Base-by-base conservation (phyloP, 2,113 vertebrate species). In the Seriola quinqueradiata region DNA sequence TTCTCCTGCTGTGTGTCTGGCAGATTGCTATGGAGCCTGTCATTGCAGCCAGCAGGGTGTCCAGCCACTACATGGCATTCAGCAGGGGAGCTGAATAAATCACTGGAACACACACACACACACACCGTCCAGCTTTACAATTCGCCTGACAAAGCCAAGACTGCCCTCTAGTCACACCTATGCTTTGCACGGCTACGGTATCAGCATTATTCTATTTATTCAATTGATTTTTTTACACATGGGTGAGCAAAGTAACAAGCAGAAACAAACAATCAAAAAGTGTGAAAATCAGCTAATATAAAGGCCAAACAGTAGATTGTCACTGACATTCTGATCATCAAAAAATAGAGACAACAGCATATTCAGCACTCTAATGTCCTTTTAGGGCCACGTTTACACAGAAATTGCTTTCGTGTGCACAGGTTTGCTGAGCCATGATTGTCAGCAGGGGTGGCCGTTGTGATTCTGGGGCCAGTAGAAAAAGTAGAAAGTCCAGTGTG, bases 11-110 rank as follows among this genome's bases (percentile, higher is more conserved):
- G 93, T 90, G 92, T 64, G 55, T 84, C 93, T 93, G 93, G 93
- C 91, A 94, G 92, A 89, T 92, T 90, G 86, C 91, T 92, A 89
- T 91, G 91, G 92, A 93, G 90, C 90, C 90, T 95, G 95, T 95
- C 94, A 95, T 93, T 95, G 92, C 93, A 82, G 86, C 90, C 95
- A 96, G 93, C 91, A 89, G 95, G 95, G 92, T 92, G 94, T 93
- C 92, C 87, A 92, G 94, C 93, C 87, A 91, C 94, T 97, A 96
- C 94, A 96, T 89, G 91, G 92, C 86, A 55, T 90, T 86, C 92
- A 90, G 93, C 89, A 58, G 93, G 93, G 92, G 81, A 90, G 95
- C 91, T 94, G 95, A 94, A 97, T 97, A 96, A 97, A 96, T 97
- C 96, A 96, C 88, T 88, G 92, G 90, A 95, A 96, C 93, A 93